phyloP scores from a whole-genome alignment of 1,140 invertebrate species.

The Ostrea edulis region DNA sequence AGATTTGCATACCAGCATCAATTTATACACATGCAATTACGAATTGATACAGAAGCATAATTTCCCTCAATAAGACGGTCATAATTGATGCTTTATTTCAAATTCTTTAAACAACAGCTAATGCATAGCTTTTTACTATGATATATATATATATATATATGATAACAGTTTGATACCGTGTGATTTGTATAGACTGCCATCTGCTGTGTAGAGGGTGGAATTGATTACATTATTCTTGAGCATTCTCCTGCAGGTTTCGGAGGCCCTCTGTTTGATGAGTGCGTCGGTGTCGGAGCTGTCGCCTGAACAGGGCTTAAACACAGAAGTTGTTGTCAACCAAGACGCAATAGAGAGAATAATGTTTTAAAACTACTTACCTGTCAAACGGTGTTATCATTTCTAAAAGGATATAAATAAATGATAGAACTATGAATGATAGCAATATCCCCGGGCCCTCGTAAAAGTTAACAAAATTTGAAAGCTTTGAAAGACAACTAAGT shows the following conservation, averaged over 20 bases:
- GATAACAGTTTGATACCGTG: no score
- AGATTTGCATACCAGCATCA: no score
- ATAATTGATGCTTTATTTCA: no score
- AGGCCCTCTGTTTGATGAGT: constrained; percentile 10
- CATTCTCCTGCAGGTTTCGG: constrained; percentile 16
- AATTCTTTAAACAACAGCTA: no score
- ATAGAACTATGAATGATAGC: neutral
- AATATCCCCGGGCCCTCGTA: neutral
- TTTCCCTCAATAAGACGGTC: no score
- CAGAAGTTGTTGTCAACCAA: no score
- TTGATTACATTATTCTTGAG: neutral
- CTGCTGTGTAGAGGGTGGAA: neutral
- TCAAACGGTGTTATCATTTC: neutral
- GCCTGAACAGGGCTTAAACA: neutral
- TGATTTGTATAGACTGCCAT: neutral
- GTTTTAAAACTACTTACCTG: neutral
- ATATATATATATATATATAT: no score
- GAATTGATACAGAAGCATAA: no score
- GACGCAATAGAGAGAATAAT: neutral
- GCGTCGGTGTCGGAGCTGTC: neutral
- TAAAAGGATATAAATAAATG: neutral
- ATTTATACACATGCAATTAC: no score
- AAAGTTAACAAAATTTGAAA: neutral
- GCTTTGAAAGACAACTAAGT: neutral
- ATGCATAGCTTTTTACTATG: no score